Base-by-base conservation (phyloP, 2,888 invertebrate species). In the Agrilus mali region DNA sequence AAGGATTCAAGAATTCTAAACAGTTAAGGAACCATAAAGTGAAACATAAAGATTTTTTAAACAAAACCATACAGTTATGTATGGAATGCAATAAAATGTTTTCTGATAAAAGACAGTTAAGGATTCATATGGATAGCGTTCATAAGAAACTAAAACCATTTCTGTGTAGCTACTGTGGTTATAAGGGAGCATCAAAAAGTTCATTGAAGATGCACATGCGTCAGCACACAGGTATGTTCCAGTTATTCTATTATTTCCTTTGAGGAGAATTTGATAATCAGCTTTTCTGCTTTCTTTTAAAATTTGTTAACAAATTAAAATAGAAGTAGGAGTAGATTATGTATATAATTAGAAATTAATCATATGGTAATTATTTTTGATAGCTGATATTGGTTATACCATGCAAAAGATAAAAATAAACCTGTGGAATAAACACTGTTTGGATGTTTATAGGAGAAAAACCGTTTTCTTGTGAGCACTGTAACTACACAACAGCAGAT, bases 21-120 rank as follows among this genome's bases (percentile, higher is more conserved):
- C 88, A 89, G 59, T 66, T 88, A 42, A 73, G 82, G 34, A 87
- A 86, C 57, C 90, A 90, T 64, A 77, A 78, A 46, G 63, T 75
- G 7, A 71, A 72, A 16, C 82, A 82, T 61, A 75, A 75, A 33
- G 59, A 61, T 1, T 60, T 60, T 33, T 49, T 51, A 8, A 51
- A 57, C 38, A 55, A 63, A 2, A 49, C 57, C 0, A 57, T 61
- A 42, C 52, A 48, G 41, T 16, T 41, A 17, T 85, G 83, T 57
- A 67, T 74, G 1, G 65, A 76, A 13, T 84, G 84, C 60, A 68
- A 71, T 15, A 67, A 75, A 16, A 66, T 66, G 45, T 80, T 82
- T 58, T 65, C 68, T 6, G 76, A 73, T 50, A 66, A 68, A 34
- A 60, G 73, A 12, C 61, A 73, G 40, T 55, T 82, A 16, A 67